phyloP scores from a whole-genome alignment of 1,140 invertebrate species.

The Psix sp. region DNA sequence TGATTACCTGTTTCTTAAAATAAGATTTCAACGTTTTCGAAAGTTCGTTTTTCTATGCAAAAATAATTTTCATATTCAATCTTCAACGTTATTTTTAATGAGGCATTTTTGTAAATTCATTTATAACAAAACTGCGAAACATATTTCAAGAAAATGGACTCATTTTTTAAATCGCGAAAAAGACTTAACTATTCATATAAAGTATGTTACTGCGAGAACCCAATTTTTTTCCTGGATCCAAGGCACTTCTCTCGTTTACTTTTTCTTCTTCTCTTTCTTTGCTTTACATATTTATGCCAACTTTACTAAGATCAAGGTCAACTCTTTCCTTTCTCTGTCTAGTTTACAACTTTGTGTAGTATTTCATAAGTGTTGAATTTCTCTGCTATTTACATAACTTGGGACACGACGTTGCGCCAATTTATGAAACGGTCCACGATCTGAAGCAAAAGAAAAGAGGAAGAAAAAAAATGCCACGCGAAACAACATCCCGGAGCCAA shows the following conservation, averaged over 20 bases:
- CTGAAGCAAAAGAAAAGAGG: background rate
- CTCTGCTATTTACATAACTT: constrained; percentile 46
- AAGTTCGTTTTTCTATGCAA: too few relatives aligned
- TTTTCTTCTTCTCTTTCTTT: constrained; percentile 38
- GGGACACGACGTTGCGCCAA: constrained; percentile 21
- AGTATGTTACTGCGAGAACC: too few relatives aligned
- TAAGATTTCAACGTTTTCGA: too few relatives aligned
- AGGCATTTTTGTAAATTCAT: too few relatives aligned
- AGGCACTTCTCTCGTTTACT: constrained; percentile 22
- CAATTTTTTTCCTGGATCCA: constrained; percentile 12
- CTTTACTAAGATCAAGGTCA: constrained; percentile 47
- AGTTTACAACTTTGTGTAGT: constrained; percentile 37
- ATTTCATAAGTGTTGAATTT: constrained; percentile 48
- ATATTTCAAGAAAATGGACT: too few relatives aligned
- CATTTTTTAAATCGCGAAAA: too few relatives aligned
- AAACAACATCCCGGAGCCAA: constrained; percentile 15
- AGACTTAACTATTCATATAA: too few relatives aligned
- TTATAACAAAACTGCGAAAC: too few relatives aligned
- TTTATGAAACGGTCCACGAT: constrained; percentile 40
- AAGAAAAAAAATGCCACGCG: constrained; percentile 7
- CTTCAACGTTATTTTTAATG: too few relatives aligned
- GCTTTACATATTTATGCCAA: constrained; percentile 28
- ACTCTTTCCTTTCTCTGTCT: constrained; percentile 17
- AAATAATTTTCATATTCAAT: too few relatives aligned
- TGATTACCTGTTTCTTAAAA: too few relatives aligned